Conservation (phyloP, 2,797 vertebrate species). For the Selene dorsalis region DNA sequence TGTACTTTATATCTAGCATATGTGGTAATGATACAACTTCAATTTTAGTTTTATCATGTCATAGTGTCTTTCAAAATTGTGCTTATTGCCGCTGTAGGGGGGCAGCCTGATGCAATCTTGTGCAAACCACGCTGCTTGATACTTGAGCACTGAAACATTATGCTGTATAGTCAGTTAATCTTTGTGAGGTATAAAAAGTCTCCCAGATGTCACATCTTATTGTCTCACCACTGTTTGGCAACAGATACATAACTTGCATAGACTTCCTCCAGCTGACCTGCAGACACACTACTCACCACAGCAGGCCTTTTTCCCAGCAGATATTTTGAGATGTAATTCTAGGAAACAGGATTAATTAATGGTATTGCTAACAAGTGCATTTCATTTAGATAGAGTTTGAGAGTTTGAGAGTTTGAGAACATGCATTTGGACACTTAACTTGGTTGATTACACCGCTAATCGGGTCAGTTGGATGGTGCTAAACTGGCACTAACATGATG, state of each 20-base stretch:
- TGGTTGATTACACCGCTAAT: background rate
- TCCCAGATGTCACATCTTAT: background rate
- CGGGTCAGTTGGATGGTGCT: background rate
- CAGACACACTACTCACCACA: background rate
- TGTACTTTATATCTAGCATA: background rate
- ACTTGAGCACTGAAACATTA: conserved; percentile 19
- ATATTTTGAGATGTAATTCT: background rate
- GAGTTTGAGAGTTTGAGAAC: background rate
- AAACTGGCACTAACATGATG: background rate
- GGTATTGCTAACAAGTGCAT: background rate
- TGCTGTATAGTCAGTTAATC: background rate
- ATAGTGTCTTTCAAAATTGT: background rate
- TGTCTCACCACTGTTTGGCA: background rate
- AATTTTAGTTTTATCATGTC: background rate
- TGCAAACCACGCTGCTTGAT: conserved; percentile 17
- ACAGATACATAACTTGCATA: background rate
- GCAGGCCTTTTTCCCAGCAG: background rate
- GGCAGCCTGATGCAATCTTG: conserved; percentile 34
- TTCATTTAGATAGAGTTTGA: background rate
- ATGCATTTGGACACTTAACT: background rate
- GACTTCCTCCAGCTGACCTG: background rate
- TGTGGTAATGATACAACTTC: background rate
- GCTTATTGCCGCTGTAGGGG: background rate
- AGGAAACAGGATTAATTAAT: background rate
- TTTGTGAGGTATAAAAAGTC: background rate